These are phyloP conservation scores for Alviniconcha marisindica DNA, from an alignment of 1,140 invertebrate species.

Conservation along the genomic window DNA sequence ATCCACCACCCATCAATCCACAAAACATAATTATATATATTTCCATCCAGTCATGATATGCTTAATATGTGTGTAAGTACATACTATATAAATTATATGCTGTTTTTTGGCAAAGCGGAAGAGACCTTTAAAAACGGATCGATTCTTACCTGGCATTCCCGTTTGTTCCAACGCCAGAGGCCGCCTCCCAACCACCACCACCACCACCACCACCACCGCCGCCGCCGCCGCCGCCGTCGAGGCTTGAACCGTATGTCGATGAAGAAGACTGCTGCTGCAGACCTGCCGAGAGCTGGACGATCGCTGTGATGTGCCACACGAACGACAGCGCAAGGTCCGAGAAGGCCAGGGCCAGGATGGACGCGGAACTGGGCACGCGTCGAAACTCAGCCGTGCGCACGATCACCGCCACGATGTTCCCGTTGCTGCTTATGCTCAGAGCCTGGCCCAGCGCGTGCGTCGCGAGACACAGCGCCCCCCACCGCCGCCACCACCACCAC, in stretches of 20 bases:
- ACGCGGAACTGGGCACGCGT: not conserved
- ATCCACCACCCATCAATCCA: not conserved
- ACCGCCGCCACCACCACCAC: too few relatives aligned
- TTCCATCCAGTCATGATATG: too few relatives aligned
- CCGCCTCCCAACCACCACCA: not conserved
- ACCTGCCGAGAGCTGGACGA: not conserved
- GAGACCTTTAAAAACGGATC: too few relatives aligned
- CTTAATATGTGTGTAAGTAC: too few relatives aligned
- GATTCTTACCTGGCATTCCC: too few relatives aligned
- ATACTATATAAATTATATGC: too few relatives aligned
- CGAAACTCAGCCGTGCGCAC: not conserved
- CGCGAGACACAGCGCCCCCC: not conserved
- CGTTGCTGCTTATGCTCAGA: not conserved
- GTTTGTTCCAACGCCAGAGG: too few relatives aligned
- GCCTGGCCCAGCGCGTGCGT: not conserved
- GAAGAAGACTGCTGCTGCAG: too few relatives aligned
- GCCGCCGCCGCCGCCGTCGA: not conserved
- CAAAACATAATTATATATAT: not conserved
- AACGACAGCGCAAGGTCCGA: not conserved
- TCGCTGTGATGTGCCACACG: not conserved
- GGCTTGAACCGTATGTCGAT: too few relatives aligned
- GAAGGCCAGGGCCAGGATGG: not conserved
- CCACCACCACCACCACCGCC: not conserved
- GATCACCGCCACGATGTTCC: conserved; percentile 12
- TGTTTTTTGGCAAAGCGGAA: too few relatives aligned